Conservation (phyloP, 2,113 vertebrate genomes). For the Mesitornis unicolor region DNA sequence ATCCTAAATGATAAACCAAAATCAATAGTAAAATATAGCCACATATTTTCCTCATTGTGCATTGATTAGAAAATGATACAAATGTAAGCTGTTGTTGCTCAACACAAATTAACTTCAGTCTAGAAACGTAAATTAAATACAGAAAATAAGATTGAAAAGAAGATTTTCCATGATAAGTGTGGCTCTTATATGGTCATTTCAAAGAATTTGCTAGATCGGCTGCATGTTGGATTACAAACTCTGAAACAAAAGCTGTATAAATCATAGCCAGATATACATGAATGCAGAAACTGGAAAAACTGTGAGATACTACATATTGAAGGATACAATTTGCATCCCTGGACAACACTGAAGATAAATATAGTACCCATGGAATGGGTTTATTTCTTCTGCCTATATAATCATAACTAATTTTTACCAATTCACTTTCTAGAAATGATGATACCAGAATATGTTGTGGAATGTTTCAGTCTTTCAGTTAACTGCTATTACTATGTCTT, state of each 20-base stretch:
- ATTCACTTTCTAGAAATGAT: background rate
- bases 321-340: background rate
- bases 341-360: background rate
- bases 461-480: background rate
- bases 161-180: background rate
- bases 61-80: background rate
- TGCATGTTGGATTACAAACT: background rate
- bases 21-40: background rate
- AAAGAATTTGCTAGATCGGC: background rate
- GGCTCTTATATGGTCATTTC: background rate
- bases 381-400: background rate
- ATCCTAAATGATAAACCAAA: background rate
- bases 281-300: background rate
- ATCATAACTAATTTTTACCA: background rate
- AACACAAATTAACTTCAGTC: background rate
- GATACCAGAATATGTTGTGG: background rate
- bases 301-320: background rate
- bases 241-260: background rate
- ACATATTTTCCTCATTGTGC: background rate
- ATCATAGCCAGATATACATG: background rate
- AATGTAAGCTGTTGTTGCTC: background rate
- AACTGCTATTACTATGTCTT: background rate
- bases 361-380: background rate
- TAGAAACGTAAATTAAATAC: background rate
- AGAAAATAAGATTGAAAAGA: background rate